Percentiles rank a stretch among this genome's conserved stretches.
These are phyloP conservation scores for Phalacrocorax brasilianus DNA, from an alignment of 2,113 vertebrate species.

Conservation along the genomic window DNA sequence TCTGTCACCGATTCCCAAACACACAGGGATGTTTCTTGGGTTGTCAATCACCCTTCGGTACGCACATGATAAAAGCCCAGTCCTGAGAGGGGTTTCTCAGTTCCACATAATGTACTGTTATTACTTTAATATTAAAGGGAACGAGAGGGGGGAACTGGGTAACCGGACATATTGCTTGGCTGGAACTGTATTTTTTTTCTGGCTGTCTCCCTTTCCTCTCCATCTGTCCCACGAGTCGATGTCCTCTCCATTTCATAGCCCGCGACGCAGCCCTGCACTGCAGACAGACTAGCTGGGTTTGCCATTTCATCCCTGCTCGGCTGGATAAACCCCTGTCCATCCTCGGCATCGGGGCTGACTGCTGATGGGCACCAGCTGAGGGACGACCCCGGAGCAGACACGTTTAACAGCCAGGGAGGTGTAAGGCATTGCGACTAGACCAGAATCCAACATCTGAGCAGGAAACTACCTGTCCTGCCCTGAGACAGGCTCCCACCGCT, in stretches of 20 bases:
- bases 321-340: neutral
- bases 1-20: neutral
- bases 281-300: neutral
- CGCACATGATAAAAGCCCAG: neutral
- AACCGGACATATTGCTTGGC: neutral
- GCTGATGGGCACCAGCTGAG: neutral
- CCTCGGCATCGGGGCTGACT: fast-evolving
- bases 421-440: neutral
- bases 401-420: neutral
- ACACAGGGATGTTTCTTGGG: neutral
- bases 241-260: neutral
- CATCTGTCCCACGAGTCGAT: neutral
- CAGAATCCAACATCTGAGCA: neutral
- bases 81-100: neutral
- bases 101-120: neutral
- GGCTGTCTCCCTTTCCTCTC: constrained; percentile 19
- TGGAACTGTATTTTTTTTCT: neutral
- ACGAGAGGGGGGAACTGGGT: neutral
- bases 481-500: neutral
- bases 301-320: neutral
- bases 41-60: neutral
- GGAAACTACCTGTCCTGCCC: neutral
- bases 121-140: neutral
- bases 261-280: neutral
- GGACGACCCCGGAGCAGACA: fast-evolving